phyloP scores from a whole-genome alignment of 1,140 invertebrate species.

The Aphelinus certus region DNA sequence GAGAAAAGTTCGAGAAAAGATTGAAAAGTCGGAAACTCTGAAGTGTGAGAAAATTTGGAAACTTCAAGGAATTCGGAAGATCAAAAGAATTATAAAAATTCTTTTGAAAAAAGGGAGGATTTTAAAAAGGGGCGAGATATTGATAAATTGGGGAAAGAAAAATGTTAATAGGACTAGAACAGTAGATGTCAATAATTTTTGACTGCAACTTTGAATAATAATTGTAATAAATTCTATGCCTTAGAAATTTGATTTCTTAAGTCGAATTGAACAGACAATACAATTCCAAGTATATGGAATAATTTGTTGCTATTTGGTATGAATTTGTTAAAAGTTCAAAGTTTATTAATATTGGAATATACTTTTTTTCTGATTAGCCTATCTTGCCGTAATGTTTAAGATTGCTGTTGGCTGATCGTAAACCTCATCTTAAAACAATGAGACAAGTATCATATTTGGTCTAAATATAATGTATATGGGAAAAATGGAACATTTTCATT shows the following conservation, averaged over 20 bases:
- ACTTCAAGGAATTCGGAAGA: too few species aligned
- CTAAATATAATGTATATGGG: slow-evolving; percentile 4
- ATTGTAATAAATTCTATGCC: slow-evolving; percentile 23
- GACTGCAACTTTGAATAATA: slow-evolving; percentile 33
- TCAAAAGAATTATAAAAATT: too few species aligned
- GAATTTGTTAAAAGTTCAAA: slow-evolving; percentile 38
- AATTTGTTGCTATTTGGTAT: slow-evolving; percentile 20
- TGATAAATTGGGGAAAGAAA: too few species aligned
- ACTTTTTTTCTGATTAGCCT: too few species aligned
- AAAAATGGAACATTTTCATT: slow-evolving; percentile 6
- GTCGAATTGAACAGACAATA: slow-evolving; percentile 6
- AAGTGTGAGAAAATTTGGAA: too few species aligned
- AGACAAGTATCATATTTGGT: slow-evolving; percentile 28
- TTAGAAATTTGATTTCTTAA: slow-evolving; percentile 19
- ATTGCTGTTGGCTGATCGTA: slow-evolving; percentile 39
- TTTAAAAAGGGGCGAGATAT: too few species aligned
- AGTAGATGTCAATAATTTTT: too few species aligned
- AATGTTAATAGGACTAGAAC: too few species aligned
- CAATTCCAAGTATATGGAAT: slow-evolving; percentile 16
- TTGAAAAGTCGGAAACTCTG: too few species aligned
- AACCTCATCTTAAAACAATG: slow-evolving; percentile 23
- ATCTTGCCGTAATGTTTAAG: slow-evolving; percentile 40
- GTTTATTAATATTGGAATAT: slow-evolving; percentile 32
- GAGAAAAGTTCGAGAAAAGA: too few species aligned
- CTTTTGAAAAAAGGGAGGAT: too few species aligned